A percentile compares a stretch with the other conserved stretches of the same genome.
phyloP scores from a whole-genome alignment of 2,113 vertebrate genomes.

The Pipra filicauda region DNA sequence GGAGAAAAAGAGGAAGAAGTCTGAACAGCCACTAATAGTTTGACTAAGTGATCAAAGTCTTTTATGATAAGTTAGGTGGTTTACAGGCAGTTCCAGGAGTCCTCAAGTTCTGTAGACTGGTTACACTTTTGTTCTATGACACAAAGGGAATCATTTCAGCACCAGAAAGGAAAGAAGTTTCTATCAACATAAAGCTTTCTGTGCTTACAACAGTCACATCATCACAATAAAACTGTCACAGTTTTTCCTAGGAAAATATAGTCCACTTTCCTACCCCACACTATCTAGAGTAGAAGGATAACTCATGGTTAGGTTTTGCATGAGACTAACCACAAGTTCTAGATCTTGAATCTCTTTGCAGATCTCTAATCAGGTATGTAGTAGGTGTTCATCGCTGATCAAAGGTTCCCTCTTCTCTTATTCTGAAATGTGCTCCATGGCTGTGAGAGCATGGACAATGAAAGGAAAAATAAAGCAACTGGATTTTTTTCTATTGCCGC shows the following conservation, averaged over 20 bases:
- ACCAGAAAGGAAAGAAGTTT: not conserved
- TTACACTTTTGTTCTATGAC: not conserved
- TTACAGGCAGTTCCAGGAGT: not conserved
- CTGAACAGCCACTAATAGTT: not conserved
- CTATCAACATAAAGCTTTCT: not conserved
- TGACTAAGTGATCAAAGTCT: not conserved
- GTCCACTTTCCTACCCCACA: not conserved
- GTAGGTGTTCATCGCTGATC: not conserved
- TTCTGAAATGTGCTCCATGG: not conserved
- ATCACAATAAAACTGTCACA: not conserved
- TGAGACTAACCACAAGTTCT: not conserved
- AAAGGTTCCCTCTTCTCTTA: not conserved
- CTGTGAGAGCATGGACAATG: rapidly evolving
- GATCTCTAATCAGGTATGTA: not conserved
- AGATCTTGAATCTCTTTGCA: not conserved
- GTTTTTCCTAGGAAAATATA: not conserved
- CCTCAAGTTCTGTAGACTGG: not conserved
- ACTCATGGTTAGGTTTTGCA: not conserved
- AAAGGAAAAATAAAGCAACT: not conserved
- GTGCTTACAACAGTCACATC: not conserved
- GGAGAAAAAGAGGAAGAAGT: not conserved
- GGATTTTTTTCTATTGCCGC: not conserved
- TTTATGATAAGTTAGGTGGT: not conserved
- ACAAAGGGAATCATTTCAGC: not conserved
- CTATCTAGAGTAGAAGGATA: not conserved